Conservation (phyloP, 1,140 invertebrate genomes). For the Drosophila elegans region DNA sequence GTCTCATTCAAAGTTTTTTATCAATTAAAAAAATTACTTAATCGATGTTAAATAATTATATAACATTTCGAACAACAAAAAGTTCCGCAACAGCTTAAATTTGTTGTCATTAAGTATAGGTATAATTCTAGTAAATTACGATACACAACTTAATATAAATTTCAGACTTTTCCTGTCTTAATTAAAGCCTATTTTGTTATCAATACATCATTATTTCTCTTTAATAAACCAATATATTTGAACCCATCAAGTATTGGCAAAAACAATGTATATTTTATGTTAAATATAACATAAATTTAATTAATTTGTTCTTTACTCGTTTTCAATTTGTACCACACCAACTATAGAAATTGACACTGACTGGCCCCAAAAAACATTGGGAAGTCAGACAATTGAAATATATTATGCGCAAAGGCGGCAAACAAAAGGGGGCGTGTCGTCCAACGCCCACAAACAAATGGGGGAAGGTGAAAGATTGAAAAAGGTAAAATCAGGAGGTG, state of each 20-base stretch:
- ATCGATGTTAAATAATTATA: too few relatives aligned
- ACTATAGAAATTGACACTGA: neutral
- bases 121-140: neutral
- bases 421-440: conserved; percentile 29
- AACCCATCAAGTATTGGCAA: neutral
- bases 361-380: conserved; percentile 2
- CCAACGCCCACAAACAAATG: conserved; percentile 23
- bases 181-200: neutral
- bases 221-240: conserved; percentile 1
- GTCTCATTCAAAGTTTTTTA: neutral
- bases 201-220: conserved; percentile 1
- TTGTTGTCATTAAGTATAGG: too few relatives aligned
- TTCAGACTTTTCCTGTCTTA: neutral
- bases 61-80: too few relatives aligned
- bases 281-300: conserved; percentile 7
- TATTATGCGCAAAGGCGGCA: conserved; percentile 27
- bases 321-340: conserved; percentile 12
- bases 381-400: conserved; percentile 31
- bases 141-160: neutral
- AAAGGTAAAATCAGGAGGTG: neutral
- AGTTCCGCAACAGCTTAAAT: too few relatives aligned
- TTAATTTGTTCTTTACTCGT: conserved; percentile 6
- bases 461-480: neutral
- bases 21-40: conserved; percentile 3
- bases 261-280: neutral